Conservation (phyloP, 2,113 vertebrate species). For the Machaerirhynchus nigripectus region DNA sequence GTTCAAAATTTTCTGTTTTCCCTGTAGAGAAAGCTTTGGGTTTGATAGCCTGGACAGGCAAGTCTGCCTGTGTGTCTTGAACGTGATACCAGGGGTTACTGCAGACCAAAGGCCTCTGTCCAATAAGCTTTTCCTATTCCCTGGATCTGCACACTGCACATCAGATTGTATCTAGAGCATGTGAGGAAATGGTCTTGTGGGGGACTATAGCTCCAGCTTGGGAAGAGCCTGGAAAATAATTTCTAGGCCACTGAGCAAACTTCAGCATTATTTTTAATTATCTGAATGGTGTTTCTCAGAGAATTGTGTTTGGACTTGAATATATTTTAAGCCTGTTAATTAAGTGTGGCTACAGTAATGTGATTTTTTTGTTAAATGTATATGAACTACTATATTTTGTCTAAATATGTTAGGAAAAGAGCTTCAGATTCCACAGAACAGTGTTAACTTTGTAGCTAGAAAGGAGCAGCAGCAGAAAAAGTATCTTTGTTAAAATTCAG, state of each 20-base stretch:
- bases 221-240: background rate
- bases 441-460: background rate
- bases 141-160: background rate
- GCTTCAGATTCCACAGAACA: background rate
- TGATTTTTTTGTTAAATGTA: background rate
- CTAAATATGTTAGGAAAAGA: background rate
- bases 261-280: background rate
- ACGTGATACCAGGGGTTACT: background rate
- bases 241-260: background rate
- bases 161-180: background rate
- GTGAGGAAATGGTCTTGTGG: background rate
- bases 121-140: fast-evolving
- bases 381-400: background rate
- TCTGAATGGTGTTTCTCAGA: background rate
- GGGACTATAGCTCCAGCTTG: background rate
- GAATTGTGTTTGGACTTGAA: background rate
- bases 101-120: background rate
- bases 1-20: background rate
- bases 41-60: background rate
- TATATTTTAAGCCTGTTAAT: background rate
- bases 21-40: background rate
- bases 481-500: background rate
- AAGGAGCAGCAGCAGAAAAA: background rate
- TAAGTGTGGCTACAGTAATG: background rate
- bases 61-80: background rate